Evolutionary conservation across 2,113 vertebrate species (phyloP), one percentile per base, ranked within the genome.

Genomic region (Amphiprion ocellaris): DNA sequence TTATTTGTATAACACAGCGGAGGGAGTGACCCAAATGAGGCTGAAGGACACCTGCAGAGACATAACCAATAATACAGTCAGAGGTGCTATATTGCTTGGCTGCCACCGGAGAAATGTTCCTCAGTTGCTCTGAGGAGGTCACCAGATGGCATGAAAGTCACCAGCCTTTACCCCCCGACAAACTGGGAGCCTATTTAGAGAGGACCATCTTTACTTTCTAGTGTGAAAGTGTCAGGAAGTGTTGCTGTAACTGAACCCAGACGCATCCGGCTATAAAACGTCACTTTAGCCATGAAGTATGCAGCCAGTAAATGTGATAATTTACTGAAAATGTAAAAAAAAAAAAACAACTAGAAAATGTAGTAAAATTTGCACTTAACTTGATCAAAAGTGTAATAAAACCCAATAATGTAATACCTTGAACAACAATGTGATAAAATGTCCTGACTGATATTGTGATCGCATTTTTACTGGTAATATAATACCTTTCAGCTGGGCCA

Each of bases 91-190:
- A 64, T 83, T 71, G 83, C 77, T 52, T 55, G 58, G 63, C 64
- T 77, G 89, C 88, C 82, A 65, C 83, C 64, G 78, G 82, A 92
- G 86, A 84, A 86, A 82, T 82, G 72, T 72, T 66, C 88, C 66
- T 67, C 41, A 63, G 78, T 78, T 90, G 83, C 88, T 89, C 73
- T 66, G 78, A 90, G 74, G 82, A 90, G 90, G 90, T 93, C 91
- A 90, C 82, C 89, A 92, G 91, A 93, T 92, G 93, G 88, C 84
- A 83, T 91, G 89, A 91, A 92, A 92, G 90, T 92, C 91, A 92
- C 49, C 59, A 77, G 81, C 69, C 69, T 88, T 85, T 83, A 91
- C 60, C 44, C 65, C 16, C 70, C n/a, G 19, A 91, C 73, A 85
- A 83, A 87, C 72, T 30, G 72, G 55, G 26, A 77, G 50, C 46